Percentiles rank a stretch among this genome's conserved stretches.
Evolutionary conservation across 2,113 vertebrate species (phyloP).

Genomic region (Tautogolabrus adspersus): DNA sequence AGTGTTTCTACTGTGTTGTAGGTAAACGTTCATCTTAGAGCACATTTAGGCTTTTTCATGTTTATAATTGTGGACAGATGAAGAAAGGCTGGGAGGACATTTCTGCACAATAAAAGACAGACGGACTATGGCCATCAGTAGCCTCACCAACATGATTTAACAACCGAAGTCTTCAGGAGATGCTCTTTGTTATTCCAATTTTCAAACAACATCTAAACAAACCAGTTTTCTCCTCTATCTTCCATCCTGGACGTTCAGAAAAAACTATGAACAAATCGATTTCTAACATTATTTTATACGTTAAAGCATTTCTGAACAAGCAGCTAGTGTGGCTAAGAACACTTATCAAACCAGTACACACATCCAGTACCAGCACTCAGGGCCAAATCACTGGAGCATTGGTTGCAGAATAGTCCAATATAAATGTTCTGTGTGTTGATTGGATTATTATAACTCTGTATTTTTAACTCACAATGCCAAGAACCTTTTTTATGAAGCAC

Average conservation of each 20-base stretch:
- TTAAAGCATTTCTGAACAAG: neutral
- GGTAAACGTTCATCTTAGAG: no score
- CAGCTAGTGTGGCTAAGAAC: neutral
- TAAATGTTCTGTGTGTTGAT: neutral
- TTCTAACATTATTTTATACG: no score
- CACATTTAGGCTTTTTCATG: no score
- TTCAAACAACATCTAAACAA: no score
- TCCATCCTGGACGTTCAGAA: neutral
- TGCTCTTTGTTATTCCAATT: no score
- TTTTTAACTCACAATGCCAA: conserved; percentile 5
- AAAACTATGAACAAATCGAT: no score
- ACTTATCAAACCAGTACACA: neutral
- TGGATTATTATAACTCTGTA: neutral
- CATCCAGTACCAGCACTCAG: neutral
- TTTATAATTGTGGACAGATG: no score
- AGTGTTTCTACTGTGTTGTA: no score
- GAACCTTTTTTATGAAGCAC: neutral
- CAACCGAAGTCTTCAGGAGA: no score
- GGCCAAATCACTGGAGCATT: neutral
- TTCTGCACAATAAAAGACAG: no score
- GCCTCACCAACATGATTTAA: no score
- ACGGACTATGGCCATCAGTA: no score
- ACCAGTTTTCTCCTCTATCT: neutral
- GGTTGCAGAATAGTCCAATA: neutral
- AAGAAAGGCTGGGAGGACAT: neutral